These are phyloP conservation scores for Cassiopea andromeda DNA, from an alignment of 30 jellyfish, hydroid and myxozoan genomes.

Conservation along the genomic window DNA sequence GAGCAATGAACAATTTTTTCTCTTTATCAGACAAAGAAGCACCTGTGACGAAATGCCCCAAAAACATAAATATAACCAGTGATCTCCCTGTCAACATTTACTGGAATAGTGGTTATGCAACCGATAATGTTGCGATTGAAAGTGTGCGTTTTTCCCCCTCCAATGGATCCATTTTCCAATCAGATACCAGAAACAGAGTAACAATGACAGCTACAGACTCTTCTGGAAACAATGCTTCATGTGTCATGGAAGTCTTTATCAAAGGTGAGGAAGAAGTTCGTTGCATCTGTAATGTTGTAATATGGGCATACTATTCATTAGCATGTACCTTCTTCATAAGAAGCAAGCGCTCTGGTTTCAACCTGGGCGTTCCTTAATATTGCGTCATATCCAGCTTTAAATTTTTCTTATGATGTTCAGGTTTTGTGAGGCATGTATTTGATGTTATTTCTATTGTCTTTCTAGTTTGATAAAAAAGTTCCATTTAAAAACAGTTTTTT, in stretches of 20 bases:
- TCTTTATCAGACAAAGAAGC: conserved; percentile 74
- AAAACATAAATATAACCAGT: conserved; percentile 74
- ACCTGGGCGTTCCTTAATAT: no score
- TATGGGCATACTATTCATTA: no score
- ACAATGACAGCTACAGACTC: conserved; percentile 73
- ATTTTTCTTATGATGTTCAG: no score
- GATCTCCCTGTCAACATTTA: conserved; percentile 48
- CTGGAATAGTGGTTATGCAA: conserved; percentile 74
- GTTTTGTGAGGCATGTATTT: no score
- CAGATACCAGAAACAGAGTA: conserved; percentile 78
- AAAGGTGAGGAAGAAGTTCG: conserved; percentile 53
- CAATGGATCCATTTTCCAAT: conserved; percentile 79
- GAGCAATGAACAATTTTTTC: not conserved
- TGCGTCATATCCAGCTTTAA: no score
- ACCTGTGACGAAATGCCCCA: conserved; percentile 86
- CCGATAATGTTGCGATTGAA: conserved; percentile 75
- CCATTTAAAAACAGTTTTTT: no score
- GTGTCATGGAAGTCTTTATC: conserved; percentile 84
- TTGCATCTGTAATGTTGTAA: not conserved
- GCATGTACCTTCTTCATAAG: no score
- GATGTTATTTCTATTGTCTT: no score
- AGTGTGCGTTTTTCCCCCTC: conserved; percentile 77
- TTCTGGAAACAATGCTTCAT: conserved; percentile 78
- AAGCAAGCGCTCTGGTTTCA: no score
- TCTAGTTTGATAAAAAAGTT: no score